Evolutionary conservation across 2,113 vertebrate genomes (phyloP).

Genomic region (Hippoglossus stenolepis): DNA sequence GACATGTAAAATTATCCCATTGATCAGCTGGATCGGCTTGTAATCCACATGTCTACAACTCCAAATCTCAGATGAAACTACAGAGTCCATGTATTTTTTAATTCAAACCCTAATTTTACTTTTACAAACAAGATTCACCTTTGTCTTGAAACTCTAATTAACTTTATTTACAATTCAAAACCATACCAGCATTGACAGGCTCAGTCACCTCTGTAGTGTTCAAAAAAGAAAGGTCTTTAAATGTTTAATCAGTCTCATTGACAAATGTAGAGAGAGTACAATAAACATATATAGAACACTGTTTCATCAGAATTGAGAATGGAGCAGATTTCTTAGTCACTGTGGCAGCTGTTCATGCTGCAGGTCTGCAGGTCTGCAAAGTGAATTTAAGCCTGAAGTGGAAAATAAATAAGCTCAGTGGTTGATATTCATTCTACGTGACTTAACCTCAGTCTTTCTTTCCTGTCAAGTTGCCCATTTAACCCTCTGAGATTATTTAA

Average conservation of each 20-base stretch:
- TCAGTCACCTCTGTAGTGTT: no score
- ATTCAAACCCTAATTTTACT: no score
- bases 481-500: slow-evolving; percentile 9
- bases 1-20: no score
- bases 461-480: slow-evolving; percentile 23
- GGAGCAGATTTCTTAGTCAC: not conserved
- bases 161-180: no score
- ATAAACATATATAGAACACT: not conserved
- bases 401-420: not conserved
- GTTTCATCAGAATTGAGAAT: not conserved
- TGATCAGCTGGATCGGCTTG: no score
- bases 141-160: no score
- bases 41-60: no score
- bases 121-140: no score
- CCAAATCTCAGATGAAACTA: no score
- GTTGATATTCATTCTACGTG: slow-evolving; percentile 14
- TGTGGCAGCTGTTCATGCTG: not conserved
- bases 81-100: no score
- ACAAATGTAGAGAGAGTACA: not conserved
- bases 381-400: slow-evolving; percentile 7
- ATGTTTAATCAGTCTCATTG: not conserved
- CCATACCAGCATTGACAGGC: no score
- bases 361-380: slow-evolving; percentile 8
- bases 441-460: slow-evolving; percentile 14
- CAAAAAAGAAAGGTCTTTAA: not conserved